These are phyloP conservation scores for Temnothorax ravouxi DNA, from an alignment of 2,888 invertebrate species.

Conservation along the genomic window DNA sequence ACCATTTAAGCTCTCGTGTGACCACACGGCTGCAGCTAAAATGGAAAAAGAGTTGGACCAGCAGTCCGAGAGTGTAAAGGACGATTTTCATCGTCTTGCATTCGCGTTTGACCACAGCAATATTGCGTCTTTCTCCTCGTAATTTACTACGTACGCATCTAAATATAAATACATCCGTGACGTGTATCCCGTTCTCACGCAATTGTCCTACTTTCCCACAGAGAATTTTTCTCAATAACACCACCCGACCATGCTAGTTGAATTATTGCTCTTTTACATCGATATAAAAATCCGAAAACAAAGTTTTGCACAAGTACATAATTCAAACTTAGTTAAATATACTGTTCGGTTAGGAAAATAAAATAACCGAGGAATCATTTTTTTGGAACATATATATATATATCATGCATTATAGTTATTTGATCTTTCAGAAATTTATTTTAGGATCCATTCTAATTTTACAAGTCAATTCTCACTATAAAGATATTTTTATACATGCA, in stretches of 20 bases:
- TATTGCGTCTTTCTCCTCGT: conserved; percentile 65
- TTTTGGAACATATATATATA: background rate
- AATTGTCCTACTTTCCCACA: conserved; percentile 61
- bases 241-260: background rate
- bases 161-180: conserved; percentile 58
- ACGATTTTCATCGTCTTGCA: conserved; percentile 36
- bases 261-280: background rate
- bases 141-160: conserved; percentile 69
- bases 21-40: conserved; percentile 36
- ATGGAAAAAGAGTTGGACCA: conserved; percentile 54
- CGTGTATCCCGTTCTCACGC: conserved; percentile 57
- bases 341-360: background rate
- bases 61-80: conserved; percentile 20
- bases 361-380: background rate
- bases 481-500: background rate
- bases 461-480: background rate
- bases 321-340: background rate
- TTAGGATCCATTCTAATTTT: background rate
- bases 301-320: background rate
- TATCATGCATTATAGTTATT: background rate
- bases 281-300: background rate
- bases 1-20: conserved; percentile 59
- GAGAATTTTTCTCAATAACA: conserved; percentile 66
- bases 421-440: background rate
- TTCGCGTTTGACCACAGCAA: conserved; percentile 61